A percentile compares a stretch with the other conserved stretches of the same genome.
phyloP scores from a whole-genome alignment of 2,888 invertebrate species.

The Agrochola macilenta region DNA sequence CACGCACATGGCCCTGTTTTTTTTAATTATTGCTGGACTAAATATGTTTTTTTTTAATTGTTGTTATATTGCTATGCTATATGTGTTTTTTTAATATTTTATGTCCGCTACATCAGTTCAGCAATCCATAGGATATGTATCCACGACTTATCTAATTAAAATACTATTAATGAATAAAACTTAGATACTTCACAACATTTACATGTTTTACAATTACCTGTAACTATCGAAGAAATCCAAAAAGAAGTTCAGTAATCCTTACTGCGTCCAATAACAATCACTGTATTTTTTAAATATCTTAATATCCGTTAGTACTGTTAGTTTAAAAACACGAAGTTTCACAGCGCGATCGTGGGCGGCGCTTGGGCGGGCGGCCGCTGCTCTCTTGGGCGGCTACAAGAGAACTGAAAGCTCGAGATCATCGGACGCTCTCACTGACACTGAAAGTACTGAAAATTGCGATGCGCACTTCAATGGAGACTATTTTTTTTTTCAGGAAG shows the following conservation, averaged over 20 bases:
- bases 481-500: constrained; percentile 10
- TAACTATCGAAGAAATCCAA: not conserved
- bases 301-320: not conserved
- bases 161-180: not conserved
- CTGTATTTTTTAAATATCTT: not conserved
- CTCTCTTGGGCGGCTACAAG: constrained; percentile 67
- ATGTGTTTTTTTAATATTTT: too few relatives aligned
- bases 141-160: not conserved
- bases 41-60: too few relatives aligned
- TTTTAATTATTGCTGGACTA: too few relatives aligned
- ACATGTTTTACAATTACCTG: constrained; percentile 25
- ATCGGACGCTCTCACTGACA: constrained; percentile 29
- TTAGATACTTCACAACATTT: constrained; percentile 6
- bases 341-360: constrained; percentile 23
- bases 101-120: not conserved
- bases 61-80: not conserved
- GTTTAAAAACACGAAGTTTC: constrained; percentile 43
- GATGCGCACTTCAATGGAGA: constrained; percentile 31
- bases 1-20: too few relatives aligned
- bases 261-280: constrained; percentile 20
- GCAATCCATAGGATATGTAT: not conserved
- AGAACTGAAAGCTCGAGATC: constrained; percentile 66
- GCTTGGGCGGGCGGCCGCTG: constrained; percentile 64
- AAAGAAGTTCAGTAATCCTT: not conserved
- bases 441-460: constrained; percentile 25